Conservation (phyloP, 2,888 invertebrate genomes). For the Xylota sylvarum region DNA sequence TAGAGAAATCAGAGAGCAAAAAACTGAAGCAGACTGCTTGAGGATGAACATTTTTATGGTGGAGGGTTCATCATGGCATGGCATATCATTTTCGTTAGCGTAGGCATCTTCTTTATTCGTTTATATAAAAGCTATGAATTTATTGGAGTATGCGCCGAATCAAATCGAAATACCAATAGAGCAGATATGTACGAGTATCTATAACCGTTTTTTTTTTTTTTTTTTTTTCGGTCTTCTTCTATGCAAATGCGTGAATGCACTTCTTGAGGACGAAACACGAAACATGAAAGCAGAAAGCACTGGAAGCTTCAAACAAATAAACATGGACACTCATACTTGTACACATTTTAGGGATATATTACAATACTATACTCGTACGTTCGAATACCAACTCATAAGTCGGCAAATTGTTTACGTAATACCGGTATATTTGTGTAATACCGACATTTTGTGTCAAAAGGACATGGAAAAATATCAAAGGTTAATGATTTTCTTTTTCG, state of each 20-base stretch:
- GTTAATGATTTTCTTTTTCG: conserved; percentile 37
- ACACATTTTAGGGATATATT: conserved; percentile 26
- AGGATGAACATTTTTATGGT: conserved; percentile 54
- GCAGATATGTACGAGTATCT: background rate
- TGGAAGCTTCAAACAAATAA: conserved; percentile 41
- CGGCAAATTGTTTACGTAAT: conserved; percentile 60
- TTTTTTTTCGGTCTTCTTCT: background rate
- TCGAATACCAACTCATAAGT: background rate
- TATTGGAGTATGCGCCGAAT: conserved; percentile 73
- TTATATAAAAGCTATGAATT: conserved; percentile 48
- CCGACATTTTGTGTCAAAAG: conserved; percentile 36
- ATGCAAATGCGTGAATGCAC: conserved; percentile 72
- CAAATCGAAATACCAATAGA: conserved; percentile 43
- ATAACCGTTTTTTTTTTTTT: conserved; percentile 7
- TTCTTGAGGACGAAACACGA: conserved; percentile 44
- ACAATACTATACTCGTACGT: background rate
- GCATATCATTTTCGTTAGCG: conserved; percentile 61
- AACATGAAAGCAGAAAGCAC: background rate
- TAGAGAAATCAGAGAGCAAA: conserved; percentile 44
- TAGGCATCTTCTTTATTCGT: conserved; percentile 50
- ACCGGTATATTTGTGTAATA: conserved; percentile 57
- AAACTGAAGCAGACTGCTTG: conserved; percentile 49
- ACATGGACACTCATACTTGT: conserved; percentile 1
- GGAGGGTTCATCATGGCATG: conserved; percentile 39
- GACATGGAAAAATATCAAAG: conserved; percentile 21